Conservation (phyloP, 2,888 invertebrate genomes). For the Ormyrus pomaceus region DNA sequence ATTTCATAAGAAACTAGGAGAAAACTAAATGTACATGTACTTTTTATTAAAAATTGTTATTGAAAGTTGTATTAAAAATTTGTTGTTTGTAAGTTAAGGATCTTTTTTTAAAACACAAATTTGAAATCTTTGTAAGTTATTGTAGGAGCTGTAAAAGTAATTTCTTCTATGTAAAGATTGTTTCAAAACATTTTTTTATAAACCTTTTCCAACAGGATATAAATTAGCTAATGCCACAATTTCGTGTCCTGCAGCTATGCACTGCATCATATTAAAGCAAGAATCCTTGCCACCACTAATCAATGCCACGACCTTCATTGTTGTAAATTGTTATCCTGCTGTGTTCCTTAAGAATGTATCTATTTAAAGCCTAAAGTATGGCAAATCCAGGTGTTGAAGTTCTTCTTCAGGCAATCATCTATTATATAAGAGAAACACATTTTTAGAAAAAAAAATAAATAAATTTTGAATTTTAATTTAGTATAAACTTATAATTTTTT, state of each 20-base stretch:
- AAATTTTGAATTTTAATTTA: neutral
- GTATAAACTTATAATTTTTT: neutral
- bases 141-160: neutral
- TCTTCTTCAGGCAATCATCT: slow-evolving; percentile 68
- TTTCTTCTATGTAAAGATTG: neutral
- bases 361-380: slow-evolving; percentile 36
- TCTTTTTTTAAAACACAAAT: neutral
- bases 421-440: slow-evolving; percentile 58
- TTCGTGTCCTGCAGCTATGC: slow-evolving; percentile 95
- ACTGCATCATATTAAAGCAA: slow-evolving; percentile 99
- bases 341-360: slow-evolving; percentile 18
- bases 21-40: slow-evolving; percentile 47
- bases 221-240: slow-evolving; percentile 98
- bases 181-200: slow-evolving; percentile 58
- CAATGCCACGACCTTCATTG: slow-evolving; percentile 92
- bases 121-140: neutral
- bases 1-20: neutral
- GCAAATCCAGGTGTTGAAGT: slow-evolving; percentile 22
- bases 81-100: neutral
- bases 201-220: slow-evolving; percentile 89
- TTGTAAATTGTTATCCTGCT: slow-evolving; percentile 30
- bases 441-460: neutral
- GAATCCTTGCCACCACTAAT: slow-evolving; percentile 99
- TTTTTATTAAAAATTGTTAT: neutral
- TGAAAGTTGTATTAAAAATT: neutral